Evolutionary conservation across 1,140 invertebrate genomes (phyloP), one percentile per base, ranked within the genome.

Genomic region (Muscidifurax raptorellus): DNA sequence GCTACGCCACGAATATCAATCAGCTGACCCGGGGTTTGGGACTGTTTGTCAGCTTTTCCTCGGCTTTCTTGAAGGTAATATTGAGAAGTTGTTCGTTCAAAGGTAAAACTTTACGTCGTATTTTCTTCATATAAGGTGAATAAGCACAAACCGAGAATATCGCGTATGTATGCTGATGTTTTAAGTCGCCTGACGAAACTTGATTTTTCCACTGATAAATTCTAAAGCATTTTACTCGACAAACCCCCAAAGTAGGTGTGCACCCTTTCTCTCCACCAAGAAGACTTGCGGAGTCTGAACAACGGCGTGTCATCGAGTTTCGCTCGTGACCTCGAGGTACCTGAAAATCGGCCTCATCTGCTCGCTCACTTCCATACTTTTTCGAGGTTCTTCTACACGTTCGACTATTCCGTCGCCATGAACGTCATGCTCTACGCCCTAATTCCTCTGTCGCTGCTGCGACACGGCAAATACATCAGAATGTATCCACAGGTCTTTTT

Each of bases 1-100:
- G 40, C 4, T 47, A 88, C 82, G 6, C 82, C 2, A 79, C 72
- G 13, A 86, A 88, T 44, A 81, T 90, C 7, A 77, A 36, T 67
- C n/a, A 77, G 18, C 72, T 89, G 1, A 88, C 87, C 1, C 89
- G 83, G 83, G 86, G 85, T 12, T 40, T 90, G 3, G 86, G 87
- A 75, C 40, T 86, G 2, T 2, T 82, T 3, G 66, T 85, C 18
- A 87, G 87, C 71, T 89, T 59, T 30, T 59, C 84, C 6, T 81
- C 86, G 22, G 59, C 28, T 18, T 84, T 85, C 79, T 1, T 88
- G 4, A 89, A 89, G 83, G 88, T 89, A 75, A 80, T 66, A 12
- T 12, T 22, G 15, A 52, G 2, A 52, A 52, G 7, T 36, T 36
- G 12, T 47, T 47, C 7, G 18, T 59, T 59, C 3, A 59, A 22